These are phyloP conservation scores for Delphinus delphis DNA, from an alignment of 2,113 vertebrate genomes.

Conservation along the genomic window DNA sequence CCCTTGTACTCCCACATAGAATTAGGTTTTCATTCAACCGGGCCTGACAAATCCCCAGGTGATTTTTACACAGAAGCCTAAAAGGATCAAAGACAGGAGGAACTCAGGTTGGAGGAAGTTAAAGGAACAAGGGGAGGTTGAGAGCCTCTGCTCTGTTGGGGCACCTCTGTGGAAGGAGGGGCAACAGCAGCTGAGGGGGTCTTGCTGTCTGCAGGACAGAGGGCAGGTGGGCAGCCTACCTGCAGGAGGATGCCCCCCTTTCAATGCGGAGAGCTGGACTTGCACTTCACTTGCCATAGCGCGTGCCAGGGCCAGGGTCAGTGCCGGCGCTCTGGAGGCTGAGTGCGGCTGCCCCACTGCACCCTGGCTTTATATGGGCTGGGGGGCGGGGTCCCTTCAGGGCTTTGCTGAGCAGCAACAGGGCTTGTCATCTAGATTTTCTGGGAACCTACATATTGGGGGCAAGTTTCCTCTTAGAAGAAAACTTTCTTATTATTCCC, in stretches of 20 bases:
- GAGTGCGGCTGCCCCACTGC: slow-evolving; percentile 34
- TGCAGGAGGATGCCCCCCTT: slow-evolving; percentile 78
- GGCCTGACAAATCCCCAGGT: background rate
- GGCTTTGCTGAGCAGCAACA: slow-evolving; percentile 74
- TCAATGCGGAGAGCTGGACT: slow-evolving; percentile 51
- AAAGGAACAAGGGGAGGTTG: background rate
- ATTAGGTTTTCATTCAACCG: background rate
- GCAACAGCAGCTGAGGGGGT: background rate
- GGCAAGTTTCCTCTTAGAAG: background rate
- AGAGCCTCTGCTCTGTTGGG: background rate
- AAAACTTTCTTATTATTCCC: background rate
- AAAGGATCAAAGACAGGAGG: slow-evolving; percentile 5
- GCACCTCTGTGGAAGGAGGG: background rate
- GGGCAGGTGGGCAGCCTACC: slow-evolving; percentile 67
- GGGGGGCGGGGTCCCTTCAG: slow-evolving; percentile 67
- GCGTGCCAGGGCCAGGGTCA: background rate
- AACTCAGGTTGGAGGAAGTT: background rate
- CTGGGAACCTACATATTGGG: slow-evolving; percentile 5
- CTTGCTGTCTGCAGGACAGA: background rate
- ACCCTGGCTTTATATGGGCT: slow-evolving; percentile 58
- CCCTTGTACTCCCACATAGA: background rate
- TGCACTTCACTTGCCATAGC: slow-evolving; percentile 68
- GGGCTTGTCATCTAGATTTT: background rate
- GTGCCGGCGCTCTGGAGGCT: slow-evolving; percentile 16
- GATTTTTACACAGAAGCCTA: background rate